Evolutionary conservation across 2,888 invertebrate species (phyloP), one percentile per base, ranked within the genome.

Genomic region (Labia minor): DNA sequence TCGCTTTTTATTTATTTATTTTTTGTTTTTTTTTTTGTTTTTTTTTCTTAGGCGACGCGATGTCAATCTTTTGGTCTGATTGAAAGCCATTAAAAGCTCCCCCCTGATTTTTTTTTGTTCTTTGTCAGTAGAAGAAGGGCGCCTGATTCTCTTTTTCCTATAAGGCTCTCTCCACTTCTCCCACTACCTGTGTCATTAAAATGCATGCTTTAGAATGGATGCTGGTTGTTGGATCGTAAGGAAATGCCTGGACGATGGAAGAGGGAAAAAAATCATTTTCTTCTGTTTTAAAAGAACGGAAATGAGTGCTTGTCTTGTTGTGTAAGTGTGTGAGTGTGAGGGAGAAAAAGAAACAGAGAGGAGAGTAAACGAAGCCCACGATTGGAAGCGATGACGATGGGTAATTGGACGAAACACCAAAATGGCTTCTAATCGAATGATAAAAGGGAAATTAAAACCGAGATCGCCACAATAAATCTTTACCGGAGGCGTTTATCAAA

Each of bases 271-370:
- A 49, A 8, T 49, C 49, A 49, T 49, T 49, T 49, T 49, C 49
- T 49, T 49, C 49, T 49, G 49, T 49, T 49, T 49, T 49, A 49
- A 49, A 49, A 49, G 49, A 49, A 49, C 49, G 49, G 49, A 49
- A 49, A 49, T 49, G 49, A 49, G 49, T 49, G 6, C 49, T 49
- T 49, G n/a, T n/a, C n/a, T n/a, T n/a, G n/a, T n/a, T n/a, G n/a
- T n/a, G n/a, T n/a, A n/a, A n/a, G n/a, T n/a, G n/a, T n/a, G n/a
- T n/a, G n/a, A n/a, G n/a, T n/a, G n/a, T n/a, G n/a, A n/a, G n/a
- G n/a, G n/a, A n/a, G n/a, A n/a, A n/a, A n/a, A n/a, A n/a, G n/a
- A n/a, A n/a, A n/a, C n/a, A n/a, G n/a, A n/a, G n/a, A n/a, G n/a
- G n/a, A n/a, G n/a, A n/a, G n/a, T n/a, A n/a, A n/a, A n/a, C n/a